Evolutionary conservation across 2,888 invertebrate species (phyloP), one percentile per base, ranked within the genome.

Genomic region (Nomada ferruginata): DNA sequence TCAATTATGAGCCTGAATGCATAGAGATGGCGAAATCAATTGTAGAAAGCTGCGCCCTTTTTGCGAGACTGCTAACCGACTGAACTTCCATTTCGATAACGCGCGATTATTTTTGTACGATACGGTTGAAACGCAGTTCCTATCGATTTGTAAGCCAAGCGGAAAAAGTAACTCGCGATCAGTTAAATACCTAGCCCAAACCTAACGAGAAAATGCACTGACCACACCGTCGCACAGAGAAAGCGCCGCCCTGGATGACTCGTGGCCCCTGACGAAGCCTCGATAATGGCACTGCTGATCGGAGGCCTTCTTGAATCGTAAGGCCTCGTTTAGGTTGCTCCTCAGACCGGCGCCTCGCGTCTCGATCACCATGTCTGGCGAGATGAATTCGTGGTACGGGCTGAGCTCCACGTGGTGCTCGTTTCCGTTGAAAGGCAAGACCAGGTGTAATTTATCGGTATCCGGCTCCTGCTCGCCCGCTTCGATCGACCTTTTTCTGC

Each of bases 341-440:
- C 95, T 94, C 44, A 94, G 92, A 13, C 90, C 90, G 75, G 92
- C 93, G 76, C 94, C 94, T 91, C 96, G 96, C 59, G 96, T 95
- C 94, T 98, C 97, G 88, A 97, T 95, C 82, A 97, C 94, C 94
- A 97, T 94, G 76, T 95, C 95, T 36, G 95, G 95, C 5, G 95
- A 94, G 70, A 95, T 87, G 78, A 95, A 94, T 20, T 92, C 94
- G 85, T 94, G 94, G 89, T 95, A 95, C 3, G 95, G 95, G 90
- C 91, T 94, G 53, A 95, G 89, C 80, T 94, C 94, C 59, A 95
- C 85, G 68, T 94, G 94, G 81, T 94, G 93, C 69, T 93, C 91
- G 69, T 85, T 79, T 5, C 91, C 93, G 61, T 90, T 88, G 77
- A 94, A 90, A 11, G 91, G 88, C 52, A 94, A 78, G 71, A 90